phyloP scores from a whole-genome alignment of 2,113 vertebrate genomes.

The Peromyscus polionotus region DNA sequence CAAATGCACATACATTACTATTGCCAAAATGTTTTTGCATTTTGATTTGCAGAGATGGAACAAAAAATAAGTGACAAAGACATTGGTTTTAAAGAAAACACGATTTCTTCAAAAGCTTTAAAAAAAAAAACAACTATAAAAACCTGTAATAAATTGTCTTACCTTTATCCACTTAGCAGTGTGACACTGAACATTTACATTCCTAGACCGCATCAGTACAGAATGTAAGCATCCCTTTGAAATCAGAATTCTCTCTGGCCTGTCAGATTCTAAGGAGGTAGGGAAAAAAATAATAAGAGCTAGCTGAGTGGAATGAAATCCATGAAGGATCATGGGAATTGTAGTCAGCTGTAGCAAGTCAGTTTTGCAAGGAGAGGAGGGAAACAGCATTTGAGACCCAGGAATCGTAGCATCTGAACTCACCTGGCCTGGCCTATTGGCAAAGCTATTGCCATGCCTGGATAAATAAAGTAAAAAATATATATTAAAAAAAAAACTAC shows the following conservation, averaged over 20 bases:
- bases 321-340: constrained; percentile 67
- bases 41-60: constrained; percentile 64
- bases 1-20: background rate
- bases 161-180: constrained; percentile 70
- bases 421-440: background rate
- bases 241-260: constrained; percentile 60
- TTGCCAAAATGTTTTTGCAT: background rate
- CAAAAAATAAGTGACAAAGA: constrained; percentile 52
- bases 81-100: constrained; percentile 40
- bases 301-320: constrained; percentile 14
- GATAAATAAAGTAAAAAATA: background rate
- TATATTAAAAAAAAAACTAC: background rate
- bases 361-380: background rate
- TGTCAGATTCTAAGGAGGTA: constrained; percentile 57
- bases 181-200: constrained; percentile 41
- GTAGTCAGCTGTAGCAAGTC: constrained; percentile 63
- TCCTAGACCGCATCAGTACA: constrained; percentile 53
- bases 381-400: background rate
- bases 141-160: constrained; percentile 60
- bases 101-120: constrained; percentile 28
- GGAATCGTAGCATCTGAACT: background rate
- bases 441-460: background rate
- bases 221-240: constrained; percentile 62
- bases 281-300: constrained; percentile 47
- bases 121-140: constrained; percentile 28